Percentiles rank a stretch among this genome's conserved stretches.
Evolutionary conservation across 1,140 invertebrate genomes (phyloP).

Genomic region (Drosophila kurseongensis): DNA sequence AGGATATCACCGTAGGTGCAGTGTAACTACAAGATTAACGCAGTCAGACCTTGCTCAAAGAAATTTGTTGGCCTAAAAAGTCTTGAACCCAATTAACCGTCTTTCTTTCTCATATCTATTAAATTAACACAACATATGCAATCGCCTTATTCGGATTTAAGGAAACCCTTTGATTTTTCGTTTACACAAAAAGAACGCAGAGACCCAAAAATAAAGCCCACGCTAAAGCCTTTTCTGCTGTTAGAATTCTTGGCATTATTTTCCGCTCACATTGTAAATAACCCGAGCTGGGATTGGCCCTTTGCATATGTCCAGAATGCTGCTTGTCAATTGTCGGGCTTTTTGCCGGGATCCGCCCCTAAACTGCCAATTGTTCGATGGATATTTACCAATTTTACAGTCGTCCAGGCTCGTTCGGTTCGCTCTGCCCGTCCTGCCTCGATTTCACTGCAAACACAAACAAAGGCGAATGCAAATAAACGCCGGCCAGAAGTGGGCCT

Average conservation of each 20-base stretch:
- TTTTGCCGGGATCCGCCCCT: slow-evolving; percentile 40
- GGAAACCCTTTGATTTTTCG: slow-evolving; percentile 30
- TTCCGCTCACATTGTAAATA: slow-evolving; percentile 50
- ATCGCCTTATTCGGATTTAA: slow-evolving; percentile 1
- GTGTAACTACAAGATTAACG: slow-evolving; percentile 9
- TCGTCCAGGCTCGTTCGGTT: slow-evolving; percentile 28
- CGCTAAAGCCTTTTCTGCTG: slow-evolving; percentile 41
- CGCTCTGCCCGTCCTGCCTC: slow-evolving; percentile 47
- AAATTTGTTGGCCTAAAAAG: slow-evolving; percentile 10
- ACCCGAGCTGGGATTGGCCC: slow-evolving; percentile 23
- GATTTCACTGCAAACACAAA: slow-evolving; percentile 82
- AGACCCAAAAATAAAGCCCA: slow-evolving; percentile 41
- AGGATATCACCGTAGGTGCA: slow-evolving; percentile 32
- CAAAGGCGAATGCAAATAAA: slow-evolving; percentile 79
- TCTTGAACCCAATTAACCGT: too few species aligned
- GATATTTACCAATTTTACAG: slow-evolving; percentile 74
- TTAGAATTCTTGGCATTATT: slow-evolving; percentile 45
- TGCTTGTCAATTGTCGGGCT: slow-evolving; percentile 56
- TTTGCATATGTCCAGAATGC: slow-evolving; percentile 54
- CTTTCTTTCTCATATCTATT: too few species aligned
- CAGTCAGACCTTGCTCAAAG: slow-evolving; percentile 1
- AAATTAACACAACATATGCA: not conserved
- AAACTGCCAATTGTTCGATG: slow-evolving; percentile 72
- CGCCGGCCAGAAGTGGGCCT: slow-evolving; percentile 62
- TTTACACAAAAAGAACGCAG: not conserved